Evolutionary conservation across 2,113 vertebrate species (phyloP).

Genomic region (Canis aureus): DNA sequence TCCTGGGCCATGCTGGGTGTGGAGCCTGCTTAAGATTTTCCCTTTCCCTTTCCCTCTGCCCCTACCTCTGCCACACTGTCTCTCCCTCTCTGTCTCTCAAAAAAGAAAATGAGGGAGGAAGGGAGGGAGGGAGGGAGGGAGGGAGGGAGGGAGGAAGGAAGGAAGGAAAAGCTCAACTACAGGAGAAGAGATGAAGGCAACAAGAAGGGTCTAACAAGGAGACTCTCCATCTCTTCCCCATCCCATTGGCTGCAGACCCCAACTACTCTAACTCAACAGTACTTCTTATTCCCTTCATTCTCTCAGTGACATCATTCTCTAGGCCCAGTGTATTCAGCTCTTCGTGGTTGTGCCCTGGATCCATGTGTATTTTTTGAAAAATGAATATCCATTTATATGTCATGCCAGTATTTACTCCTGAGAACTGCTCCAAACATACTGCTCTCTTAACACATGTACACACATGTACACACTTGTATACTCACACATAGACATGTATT

Average conservation of each 20-base stretch:
- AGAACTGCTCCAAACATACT: not conserved
- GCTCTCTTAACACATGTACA: not conserved
- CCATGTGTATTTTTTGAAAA: not conserved
- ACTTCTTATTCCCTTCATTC: not conserved
- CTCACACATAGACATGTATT: not conserved
- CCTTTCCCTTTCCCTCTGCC: not conserved
- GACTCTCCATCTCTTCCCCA: not conserved
- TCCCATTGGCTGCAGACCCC: not conserved
- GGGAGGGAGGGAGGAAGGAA: not conserved
- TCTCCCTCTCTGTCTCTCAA: not conserved
- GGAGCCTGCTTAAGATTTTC: not conserved
- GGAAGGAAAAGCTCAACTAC: not conserved
- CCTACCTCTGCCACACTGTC: not conserved
- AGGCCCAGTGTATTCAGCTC: not conserved
- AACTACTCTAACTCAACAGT: rapidly evolving
- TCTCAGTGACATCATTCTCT: not conserved
- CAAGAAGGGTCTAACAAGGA: rapidly evolving
- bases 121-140: not conserved
- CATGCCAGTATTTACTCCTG: not conserved
- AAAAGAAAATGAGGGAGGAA: not conserved
- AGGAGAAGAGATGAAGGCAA: not conserved
- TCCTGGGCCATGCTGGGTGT: not conserved
- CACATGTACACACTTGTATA: not conserved
- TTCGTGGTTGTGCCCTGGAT: too few relatives aligned
- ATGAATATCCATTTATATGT: not conserved